Conservation (phyloP, 2,888 invertebrate species). For the Cheilosia urbana region DNA sequence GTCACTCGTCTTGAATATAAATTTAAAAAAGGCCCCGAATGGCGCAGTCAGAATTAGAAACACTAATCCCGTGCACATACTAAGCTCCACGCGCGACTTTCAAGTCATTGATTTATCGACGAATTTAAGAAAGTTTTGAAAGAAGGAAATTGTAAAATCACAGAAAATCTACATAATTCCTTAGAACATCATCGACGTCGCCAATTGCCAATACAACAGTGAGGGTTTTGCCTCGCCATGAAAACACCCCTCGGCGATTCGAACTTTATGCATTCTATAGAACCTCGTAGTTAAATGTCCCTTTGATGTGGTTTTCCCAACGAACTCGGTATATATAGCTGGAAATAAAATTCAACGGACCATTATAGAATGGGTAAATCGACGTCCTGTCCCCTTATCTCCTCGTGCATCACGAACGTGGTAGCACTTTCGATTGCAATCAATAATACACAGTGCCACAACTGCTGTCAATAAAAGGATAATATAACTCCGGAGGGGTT, state of each 20-base stretch:
- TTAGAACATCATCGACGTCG: background rate
- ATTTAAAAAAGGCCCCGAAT: no score
- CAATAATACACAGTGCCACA: slow-evolving; percentile 69
- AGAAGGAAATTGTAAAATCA: slow-evolving; percentile 4
- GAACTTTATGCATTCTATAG: slow-evolving; percentile 35
- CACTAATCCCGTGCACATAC: background rate
- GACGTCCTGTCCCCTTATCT: slow-evolving; percentile 43
- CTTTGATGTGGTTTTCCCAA: slow-evolving; percentile 69
- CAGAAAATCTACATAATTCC: slow-evolving; percentile 23
- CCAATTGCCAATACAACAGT: slow-evolving; percentile 9
- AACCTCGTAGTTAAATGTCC: slow-evolving; percentile 60
- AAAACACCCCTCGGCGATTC: slow-evolving; percentile 6
- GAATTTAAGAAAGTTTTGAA: background rate
- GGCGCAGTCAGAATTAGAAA: background rate
- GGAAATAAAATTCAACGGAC: slow-evolving; percentile 55
- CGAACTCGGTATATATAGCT: slow-evolving; percentile 29
- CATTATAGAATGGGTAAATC: slow-evolving; percentile 60
- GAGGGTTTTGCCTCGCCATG: slow-evolving; percentile 6
- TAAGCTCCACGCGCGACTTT: slow-evolving; percentile 7
- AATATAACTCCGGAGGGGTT: slow-evolving; percentile 63
- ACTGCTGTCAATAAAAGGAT: slow-evolving; percentile 71
- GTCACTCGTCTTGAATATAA: no score
- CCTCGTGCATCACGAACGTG: slow-evolving; percentile 1
- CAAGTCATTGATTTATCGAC: background rate
- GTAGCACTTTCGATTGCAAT: slow-evolving; percentile 69